Evolutionary conservation across 2,113 vertebrate species (phyloP).

Genomic region (Alligator sinensis): DNA sequence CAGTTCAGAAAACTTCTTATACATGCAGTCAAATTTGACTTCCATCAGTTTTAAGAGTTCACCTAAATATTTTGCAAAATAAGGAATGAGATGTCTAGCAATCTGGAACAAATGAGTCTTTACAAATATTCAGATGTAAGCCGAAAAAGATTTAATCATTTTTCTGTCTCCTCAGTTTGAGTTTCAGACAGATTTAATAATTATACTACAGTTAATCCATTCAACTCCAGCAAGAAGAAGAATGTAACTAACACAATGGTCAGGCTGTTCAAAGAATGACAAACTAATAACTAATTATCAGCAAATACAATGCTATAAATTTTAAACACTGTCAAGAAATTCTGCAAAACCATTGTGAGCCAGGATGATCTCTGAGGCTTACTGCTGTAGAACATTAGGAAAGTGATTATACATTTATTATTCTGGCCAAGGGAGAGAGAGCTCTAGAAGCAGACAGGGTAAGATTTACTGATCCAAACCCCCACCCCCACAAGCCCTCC

Average conservation of each 20-base stretch:
- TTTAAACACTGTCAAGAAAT: not conserved
- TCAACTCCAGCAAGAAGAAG: not conserved
- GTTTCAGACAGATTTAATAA: not conserved
- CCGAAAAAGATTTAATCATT: not conserved
- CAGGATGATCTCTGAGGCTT: not conserved
- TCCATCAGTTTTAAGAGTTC: not conserved
- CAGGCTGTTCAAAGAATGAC: not conserved
- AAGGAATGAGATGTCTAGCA: not conserved
- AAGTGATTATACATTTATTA: not conserved
- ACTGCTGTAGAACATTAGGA: not conserved
- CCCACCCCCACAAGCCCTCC: too few relatives aligned
- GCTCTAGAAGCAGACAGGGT: not conserved
- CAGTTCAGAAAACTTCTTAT: not conserved
- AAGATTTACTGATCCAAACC: not conserved
- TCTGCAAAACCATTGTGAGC: not conserved
- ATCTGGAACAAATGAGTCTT: not conserved
- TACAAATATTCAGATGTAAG: not conserved
- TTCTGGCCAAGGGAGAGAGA: not conserved
- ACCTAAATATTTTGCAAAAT: not conserved
- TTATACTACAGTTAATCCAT: not conserved
- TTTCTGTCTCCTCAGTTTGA: not conserved
- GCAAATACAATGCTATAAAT: not conserved
- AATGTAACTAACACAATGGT: not conserved
- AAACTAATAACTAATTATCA: not conserved
- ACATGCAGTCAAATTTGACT: not conserved